Percentiles rank a stretch among this genome's conserved stretches.
Conservation (phyloP, 2,888 invertebrate species). For the Heliconius erato region DNA sequence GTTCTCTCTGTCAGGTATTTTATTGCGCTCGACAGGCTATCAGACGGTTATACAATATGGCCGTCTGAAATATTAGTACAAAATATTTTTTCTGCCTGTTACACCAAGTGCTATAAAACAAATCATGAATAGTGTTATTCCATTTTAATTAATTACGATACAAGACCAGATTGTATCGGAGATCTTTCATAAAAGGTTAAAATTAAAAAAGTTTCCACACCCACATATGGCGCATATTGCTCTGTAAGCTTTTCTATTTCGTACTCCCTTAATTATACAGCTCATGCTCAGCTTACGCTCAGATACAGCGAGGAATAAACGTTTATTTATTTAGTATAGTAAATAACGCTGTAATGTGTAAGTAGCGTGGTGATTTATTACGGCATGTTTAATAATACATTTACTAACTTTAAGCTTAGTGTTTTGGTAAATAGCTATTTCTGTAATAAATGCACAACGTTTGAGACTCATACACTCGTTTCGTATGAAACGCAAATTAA, state of each 20-base stretch:
- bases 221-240: conserved; percentile 17
- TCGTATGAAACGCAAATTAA: too few species aligned
- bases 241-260: background rate
- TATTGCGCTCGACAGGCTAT: background rate
- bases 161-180: background rate
- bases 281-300: background rate
- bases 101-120: too few species aligned
- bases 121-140: too few species aligned
- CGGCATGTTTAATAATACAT: conserved; percentile 12
- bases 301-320: conserved; percentile 17
- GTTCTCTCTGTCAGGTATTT: too few species aligned
- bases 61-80: background rate
- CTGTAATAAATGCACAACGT: background rate
- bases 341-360: conserved; percentile 21
- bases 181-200: conserved; percentile 6
- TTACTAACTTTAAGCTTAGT: background rate
- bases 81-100: too few species aligned
- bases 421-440: background rate
- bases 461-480: background rate
- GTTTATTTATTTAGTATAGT: conserved; percentile 20
- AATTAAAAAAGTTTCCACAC: conserved; percentile 39
- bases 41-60: too few species aligned
- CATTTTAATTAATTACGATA: background rate
- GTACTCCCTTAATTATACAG: conserved; percentile 23
- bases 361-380: conserved; percentile 22